A percentile compares a stretch with the other conserved stretches of the same genome.
Conservation (phyloP, 2,888 invertebrate species). For the Archips xylosteana region DNA sequence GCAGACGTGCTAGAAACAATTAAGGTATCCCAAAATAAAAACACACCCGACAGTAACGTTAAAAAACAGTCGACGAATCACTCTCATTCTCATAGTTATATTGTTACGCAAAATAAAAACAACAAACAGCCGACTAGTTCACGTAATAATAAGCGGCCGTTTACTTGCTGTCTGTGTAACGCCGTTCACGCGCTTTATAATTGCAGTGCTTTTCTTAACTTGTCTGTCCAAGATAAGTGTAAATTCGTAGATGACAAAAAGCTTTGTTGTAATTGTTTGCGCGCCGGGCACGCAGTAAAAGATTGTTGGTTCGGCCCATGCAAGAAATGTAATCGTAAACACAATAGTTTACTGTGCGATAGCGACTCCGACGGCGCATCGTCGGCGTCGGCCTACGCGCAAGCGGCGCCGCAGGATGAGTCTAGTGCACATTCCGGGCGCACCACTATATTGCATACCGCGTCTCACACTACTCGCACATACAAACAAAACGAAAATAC, state of each 20-base stretch:
- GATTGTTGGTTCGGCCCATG: conserved; percentile 42
- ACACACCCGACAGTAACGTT: not conserved
- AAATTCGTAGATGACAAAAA: not conserved
- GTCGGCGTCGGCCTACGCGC: no score
- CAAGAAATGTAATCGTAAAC: no score
- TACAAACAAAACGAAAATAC: no score
- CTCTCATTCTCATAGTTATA: conserved; percentile 37
- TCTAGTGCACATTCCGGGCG: no score
- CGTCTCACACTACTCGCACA: no score
- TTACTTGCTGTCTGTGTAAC: not conserved
- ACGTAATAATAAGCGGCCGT: conserved; percentile 33
- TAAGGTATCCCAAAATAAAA: not conserved
- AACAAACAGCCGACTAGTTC: conserved; percentile 9
- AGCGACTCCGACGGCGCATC: no score
- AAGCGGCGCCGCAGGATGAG: no score
- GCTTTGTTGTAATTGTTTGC: not conserved
- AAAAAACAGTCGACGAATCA: conserved; percentile 23
- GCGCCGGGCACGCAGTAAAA: not conserved
- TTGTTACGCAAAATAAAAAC: conserved; percentile 39
- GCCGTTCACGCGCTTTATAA: not conserved
- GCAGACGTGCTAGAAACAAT: conserved; percentile 46
- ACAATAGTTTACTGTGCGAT: no score
- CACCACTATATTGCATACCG: no score
- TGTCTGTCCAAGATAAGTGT: not conserved
- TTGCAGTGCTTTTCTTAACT: not conserved